Percentiles rank a stretch among this genome's conserved stretches.
Evolutionary conservation across 2,888 invertebrate genomes (phyloP).

Genomic region (Tridacna gigas): DNA sequence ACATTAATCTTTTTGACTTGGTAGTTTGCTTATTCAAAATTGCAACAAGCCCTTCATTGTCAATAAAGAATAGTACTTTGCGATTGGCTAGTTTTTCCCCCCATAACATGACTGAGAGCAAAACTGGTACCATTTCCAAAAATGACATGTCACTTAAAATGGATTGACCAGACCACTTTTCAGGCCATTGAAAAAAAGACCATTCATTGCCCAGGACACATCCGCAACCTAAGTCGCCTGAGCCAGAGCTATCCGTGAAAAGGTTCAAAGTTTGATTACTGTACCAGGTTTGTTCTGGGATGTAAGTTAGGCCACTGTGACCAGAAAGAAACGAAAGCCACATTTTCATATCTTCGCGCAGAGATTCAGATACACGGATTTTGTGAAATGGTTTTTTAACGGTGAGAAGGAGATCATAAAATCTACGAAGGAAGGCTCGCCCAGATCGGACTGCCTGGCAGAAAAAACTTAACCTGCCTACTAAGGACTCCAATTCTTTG

Average conservation of each 20-base stretch:
- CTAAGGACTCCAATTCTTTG: neutral
- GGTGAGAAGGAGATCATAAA: no score
- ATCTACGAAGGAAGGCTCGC: neutral
- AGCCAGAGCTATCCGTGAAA: no score
- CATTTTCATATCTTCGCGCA: no score
- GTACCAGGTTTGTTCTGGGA: no score
- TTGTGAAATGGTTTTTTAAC: no score
- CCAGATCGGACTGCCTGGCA: neutral
- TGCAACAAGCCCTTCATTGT: conserved; percentile 28
- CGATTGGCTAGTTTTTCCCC: conserved; percentile 4
- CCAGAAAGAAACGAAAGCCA: no score
- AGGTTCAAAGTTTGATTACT: no score
- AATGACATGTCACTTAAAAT: conserved; percentile 8
- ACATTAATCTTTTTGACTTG: conserved; percentile 37
- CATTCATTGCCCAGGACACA: neutral
- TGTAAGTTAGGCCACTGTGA: no score
- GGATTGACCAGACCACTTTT: neutral
- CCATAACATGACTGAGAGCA: conserved; percentile 5
- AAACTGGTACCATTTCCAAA: conserved; percentile 12
- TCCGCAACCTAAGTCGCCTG: no score
- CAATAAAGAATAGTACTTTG: conserved; percentile 22
- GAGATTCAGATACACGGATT: no score
- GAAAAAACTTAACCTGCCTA: neutral
- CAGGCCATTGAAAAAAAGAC: conserved; percentile 10
- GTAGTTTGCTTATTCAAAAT: conserved; percentile 33